These are phyloP conservation scores for Falcaria lacertinaria DNA, from an alignment of 2,888 invertebrate genomes.

Conservation along the genomic window DNA sequence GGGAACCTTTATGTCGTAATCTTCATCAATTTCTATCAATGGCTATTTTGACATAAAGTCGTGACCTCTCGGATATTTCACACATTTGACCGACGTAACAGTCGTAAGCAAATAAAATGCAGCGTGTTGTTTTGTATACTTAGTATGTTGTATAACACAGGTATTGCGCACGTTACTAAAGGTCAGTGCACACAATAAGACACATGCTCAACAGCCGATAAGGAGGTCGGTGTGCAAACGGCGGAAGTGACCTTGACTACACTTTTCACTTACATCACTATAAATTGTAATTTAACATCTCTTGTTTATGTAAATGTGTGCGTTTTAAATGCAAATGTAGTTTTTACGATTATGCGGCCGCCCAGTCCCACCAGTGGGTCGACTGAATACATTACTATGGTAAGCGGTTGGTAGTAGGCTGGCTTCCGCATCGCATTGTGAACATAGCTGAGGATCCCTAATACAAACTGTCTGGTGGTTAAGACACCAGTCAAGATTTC, in stretches of 20 bases:
- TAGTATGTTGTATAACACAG: neutral
- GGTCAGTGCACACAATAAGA: neutral
- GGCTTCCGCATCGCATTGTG: neutral
- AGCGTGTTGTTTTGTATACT: neutral
- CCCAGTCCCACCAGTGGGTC: neutral
- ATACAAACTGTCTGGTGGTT: no score
- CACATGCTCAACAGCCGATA: neutral
- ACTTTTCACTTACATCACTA: slow-evolving; percentile 1
- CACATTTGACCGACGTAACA: neutral
- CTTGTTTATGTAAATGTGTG: neutral
- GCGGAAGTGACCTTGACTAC: slow-evolving; percentile 2
- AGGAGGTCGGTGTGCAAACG: neutral
- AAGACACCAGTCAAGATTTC: no score
- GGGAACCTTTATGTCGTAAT: no score
- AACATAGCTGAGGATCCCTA: no score
- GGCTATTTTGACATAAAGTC: no score
- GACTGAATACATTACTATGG: neutral
- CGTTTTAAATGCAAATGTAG: neutral
- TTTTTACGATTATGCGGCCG: neutral
- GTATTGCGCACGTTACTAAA: neutral
- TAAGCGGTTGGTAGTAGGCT: neutral
- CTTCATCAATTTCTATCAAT: no score
- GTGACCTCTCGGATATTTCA: no score
- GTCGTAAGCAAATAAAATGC: neutral
- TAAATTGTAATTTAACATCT: neutral